Conservation (phyloP, 92 coral and sea anemone genomes). For the Scolanthus callimorphus region DNA sequence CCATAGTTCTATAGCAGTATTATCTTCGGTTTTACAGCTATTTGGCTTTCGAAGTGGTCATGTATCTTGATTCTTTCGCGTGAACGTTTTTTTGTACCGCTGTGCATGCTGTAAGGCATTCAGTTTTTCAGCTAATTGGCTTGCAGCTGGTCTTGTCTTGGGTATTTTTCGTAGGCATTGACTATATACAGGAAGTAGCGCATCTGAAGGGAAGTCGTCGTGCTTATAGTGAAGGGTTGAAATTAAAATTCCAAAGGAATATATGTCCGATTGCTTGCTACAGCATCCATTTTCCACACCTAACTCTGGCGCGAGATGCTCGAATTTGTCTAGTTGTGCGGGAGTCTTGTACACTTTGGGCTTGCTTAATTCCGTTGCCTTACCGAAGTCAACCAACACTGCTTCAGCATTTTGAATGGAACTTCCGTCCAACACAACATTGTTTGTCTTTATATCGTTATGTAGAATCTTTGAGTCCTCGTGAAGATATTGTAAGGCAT, state of each 20-base stretch:
- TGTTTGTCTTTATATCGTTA: slow-evolving; percentile 1
- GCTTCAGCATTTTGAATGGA: slow-evolving; percentile 1
- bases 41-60: too few relatives aligned
- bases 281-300: neutral
- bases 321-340: neutral
- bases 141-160: slow-evolving; percentile 5
- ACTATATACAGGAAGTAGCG: slow-evolving; percentile 5
- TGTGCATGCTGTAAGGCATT: too few relatives aligned
- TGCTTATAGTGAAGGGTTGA: neutral
- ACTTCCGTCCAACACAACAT: slow-evolving; percentile 4
- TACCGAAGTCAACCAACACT: neutral
- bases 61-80: too few relatives aligned
- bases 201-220: slow-evolving; percentile 5
- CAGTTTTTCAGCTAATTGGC: slow-evolving; percentile 5
- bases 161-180: neutral
- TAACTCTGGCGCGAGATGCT: slow-evolving; percentile 3
- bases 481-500: slow-evolving; percentile 1
- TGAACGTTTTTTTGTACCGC: too few relatives aligned
- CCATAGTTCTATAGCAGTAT: too few relatives aligned
- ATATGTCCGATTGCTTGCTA: slow-evolving; percentile 1
- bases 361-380: neutral
- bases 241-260: slow-evolving; percentile 7
- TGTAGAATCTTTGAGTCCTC: slow-evolving; percentile 3
- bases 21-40: too few relatives aligned
- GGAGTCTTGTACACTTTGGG: neutral